Percentiles rank a stretch among this genome's conserved stretches.
phyloP scores from a whole-genome alignment of 2,888 invertebrate species.

The Cryptops parisi region DNA sequence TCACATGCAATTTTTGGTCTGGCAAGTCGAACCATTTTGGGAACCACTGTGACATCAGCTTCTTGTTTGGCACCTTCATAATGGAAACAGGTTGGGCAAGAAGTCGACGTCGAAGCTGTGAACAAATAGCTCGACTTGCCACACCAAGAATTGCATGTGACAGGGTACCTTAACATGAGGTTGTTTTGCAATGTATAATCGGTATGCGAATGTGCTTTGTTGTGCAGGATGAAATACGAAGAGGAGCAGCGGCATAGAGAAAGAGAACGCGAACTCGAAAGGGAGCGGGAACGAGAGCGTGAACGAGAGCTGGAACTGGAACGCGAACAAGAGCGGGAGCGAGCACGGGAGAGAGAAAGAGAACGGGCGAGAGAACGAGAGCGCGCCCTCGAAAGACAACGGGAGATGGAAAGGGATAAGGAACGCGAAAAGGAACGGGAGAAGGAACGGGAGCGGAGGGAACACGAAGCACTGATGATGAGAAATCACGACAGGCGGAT shows the following conservation, averaged over 20 bases:
- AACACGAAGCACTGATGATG: slow-evolving; percentile 33
- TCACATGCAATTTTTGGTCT: no score
- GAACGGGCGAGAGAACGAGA: slow-evolving; percentile 34
- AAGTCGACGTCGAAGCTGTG: no score
- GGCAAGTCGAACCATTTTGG: no score
- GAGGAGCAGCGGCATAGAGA: slow-evolving; percentile 41
- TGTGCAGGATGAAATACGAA: slow-evolving; percentile 46
- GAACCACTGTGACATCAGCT: no score
- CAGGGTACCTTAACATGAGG: no score
- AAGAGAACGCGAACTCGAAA: slow-evolving; percentile 40
- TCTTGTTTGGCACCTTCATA: no score
- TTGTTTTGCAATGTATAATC: background rate
- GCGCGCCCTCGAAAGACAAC: slow-evolving; percentile 18
- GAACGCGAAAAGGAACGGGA: slow-evolving; percentile 32
- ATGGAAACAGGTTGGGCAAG: no score
- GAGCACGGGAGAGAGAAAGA: slow-evolving; percentile 42
- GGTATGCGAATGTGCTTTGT: background rate
- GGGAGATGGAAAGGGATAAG: slow-evolving; percentile 2
- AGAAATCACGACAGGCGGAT: slow-evolving; percentile 13
- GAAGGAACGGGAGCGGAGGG: slow-evolving; percentile 42
- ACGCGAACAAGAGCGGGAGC: slow-evolving; percentile 37
- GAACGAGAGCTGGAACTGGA: slow-evolving; percentile 43
- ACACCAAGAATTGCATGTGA: no score
- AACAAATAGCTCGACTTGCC: no score
- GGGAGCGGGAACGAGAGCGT: slow-evolving; percentile 36